Evolutionary conservation across 2,797 vertebrate genomes (phyloP).

Genomic region (Poliocrania exsul): DNA sequence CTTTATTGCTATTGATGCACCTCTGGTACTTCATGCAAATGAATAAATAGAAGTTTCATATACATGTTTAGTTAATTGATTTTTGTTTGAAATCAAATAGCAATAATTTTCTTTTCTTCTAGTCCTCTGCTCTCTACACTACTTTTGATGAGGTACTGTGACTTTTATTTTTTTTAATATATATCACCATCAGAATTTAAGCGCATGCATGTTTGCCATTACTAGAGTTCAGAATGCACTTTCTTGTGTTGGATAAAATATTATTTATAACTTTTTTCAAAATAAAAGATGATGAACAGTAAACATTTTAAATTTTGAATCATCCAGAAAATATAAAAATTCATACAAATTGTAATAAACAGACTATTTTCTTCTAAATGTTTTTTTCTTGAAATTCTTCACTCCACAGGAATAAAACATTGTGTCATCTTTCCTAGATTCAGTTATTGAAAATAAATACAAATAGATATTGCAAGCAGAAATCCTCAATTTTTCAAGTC

Average conservation of each 20-base stretch:
- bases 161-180: background rate
- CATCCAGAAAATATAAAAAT: background rate
- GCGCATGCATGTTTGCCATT: background rate
- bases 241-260: background rate
- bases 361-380: background rate
- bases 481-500: background rate
- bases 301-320: background rate
- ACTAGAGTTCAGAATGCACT: background rate
- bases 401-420: background rate
- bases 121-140: slow-evolving; percentile 79
- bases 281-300: background rate
- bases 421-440: background rate
- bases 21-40: background rate
- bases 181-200: background rate
- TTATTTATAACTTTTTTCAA: background rate
- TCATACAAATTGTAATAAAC: background rate
- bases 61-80: background rate
- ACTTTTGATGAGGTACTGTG: slow-evolving; percentile 81
- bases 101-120: slow-evolving; percentile 23
- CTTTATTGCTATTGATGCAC: background rate
- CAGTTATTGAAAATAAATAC: background rate
- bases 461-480: background rate
- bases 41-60: background rate
- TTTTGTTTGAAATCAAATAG: background rate
- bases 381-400: background rate